Evolutionary conservation across 1,140 invertebrate species (phyloP).

Genomic region (Tigriopus japonicus): DNA sequence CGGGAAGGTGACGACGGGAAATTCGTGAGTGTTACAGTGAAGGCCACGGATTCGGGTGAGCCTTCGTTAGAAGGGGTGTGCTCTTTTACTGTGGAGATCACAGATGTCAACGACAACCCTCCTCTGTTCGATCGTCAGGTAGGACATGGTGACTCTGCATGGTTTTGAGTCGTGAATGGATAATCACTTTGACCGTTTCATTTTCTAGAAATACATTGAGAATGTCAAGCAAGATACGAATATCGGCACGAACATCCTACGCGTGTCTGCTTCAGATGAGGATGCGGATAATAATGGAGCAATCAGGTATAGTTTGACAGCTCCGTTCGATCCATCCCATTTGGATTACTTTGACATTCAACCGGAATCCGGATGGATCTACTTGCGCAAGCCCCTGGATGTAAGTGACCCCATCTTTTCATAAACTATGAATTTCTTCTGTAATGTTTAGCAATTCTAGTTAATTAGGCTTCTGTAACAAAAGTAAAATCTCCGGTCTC

Average conservation of each 20-base stretch:
- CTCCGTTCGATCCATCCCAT: slow-evolving; percentile 60
- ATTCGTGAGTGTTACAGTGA: slow-evolving; percentile 84
- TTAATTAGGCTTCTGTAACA: no score
- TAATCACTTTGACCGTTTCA: background rate
- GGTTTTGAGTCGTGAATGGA: no score
- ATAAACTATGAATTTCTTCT: no score
- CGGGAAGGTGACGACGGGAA: slow-evolving; percentile 86
- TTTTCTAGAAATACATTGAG: slow-evolving; percentile 73
- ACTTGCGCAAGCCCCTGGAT: slow-evolving; percentile 76
- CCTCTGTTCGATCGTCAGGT: slow-evolving; percentile 85
- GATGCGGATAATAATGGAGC: slow-evolving; percentile 82
- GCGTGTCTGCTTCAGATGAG: slow-evolving; percentile 82
- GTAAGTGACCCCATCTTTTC: slow-evolving; percentile 42
- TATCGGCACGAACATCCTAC: slow-evolving; percentile 77
- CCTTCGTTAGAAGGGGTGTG: slow-evolving; percentile 83
- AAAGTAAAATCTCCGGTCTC: no score
- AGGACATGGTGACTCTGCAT: slow-evolving; percentile 19
- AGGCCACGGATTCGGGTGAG: slow-evolving; percentile 89
- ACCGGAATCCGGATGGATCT: slow-evolving; percentile 87
- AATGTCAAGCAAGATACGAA: slow-evolving; percentile 91
- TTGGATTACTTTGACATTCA: slow-evolving; percentile 88
- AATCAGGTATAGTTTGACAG: slow-evolving; percentile 46
- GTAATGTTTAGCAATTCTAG: no score
- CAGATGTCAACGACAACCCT: slow-evolving; percentile 79
- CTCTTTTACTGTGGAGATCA: slow-evolving; percentile 88